Percentiles rank a stretch among this genome's conserved stretches.
phyloP scores from a whole-genome alignment of 2,888 invertebrate genomes.

The Lumbricus terrestris region DNA sequence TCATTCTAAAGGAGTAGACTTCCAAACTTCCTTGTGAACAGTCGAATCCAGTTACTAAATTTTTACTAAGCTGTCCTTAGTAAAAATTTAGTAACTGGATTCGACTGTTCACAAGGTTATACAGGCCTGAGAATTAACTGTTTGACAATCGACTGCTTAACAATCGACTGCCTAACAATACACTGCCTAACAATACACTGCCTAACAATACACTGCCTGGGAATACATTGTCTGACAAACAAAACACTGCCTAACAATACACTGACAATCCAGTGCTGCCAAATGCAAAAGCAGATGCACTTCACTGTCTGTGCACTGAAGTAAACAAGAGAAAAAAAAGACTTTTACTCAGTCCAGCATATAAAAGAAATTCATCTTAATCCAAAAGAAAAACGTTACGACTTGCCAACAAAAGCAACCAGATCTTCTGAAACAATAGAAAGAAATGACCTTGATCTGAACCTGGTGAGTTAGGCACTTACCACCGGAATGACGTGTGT shows the following conservation, averaged over 20 bases:
- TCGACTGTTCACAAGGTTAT: background rate
- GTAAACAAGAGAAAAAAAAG: background rate
- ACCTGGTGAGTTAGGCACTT: slow-evolving; percentile 47
- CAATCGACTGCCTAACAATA: too few relatives aligned
- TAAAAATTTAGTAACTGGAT: too few relatives aligned
- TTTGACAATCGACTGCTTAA: too few relatives aligned
- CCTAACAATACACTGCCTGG: background rate
- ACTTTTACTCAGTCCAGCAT: background rate
- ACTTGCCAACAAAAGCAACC: background rate
- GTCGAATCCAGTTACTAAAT: too few relatives aligned
- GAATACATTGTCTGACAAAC: background rate
- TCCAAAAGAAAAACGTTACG: background rate
- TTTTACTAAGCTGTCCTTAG: too few relatives aligned
- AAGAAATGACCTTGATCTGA: background rate
- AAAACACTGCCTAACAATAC: background rate
- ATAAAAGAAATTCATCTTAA: background rate
- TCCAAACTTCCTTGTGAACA: too few relatives aligned
- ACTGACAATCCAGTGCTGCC: background rate
- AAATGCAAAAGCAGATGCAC: background rate
- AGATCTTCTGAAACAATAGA: background rate
- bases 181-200: too few relatives aligned
- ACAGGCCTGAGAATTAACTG: too few relatives aligned
- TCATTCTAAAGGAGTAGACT: too few relatives aligned
- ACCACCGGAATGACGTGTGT: slow-evolving; percentile 99
- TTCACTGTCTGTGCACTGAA: background rate